Evolutionary conservation across 2,113 vertebrate genomes (phyloP).

Genomic region (Plotosus lineatus): DNA sequence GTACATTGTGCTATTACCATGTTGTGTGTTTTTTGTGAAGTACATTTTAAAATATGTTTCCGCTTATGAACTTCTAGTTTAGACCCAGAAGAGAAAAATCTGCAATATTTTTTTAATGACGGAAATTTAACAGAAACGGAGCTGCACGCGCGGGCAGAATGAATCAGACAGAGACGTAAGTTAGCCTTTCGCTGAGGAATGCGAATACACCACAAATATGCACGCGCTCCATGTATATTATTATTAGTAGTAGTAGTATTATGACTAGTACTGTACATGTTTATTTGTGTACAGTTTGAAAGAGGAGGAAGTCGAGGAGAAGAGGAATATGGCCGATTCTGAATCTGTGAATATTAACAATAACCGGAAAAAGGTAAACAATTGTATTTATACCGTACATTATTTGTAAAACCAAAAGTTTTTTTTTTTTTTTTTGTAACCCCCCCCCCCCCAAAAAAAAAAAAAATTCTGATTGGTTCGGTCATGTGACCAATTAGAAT

Average conservation of each 20-base stretch:
- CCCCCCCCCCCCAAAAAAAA: no score
- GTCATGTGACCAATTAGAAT: neutral
- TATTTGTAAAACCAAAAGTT: neutral
- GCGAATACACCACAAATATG: neutral
- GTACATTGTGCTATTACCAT: neutral
- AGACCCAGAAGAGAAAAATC: neutral
- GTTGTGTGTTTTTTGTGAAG: neutral
- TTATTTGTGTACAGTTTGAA: slow-evolving; percentile 45
- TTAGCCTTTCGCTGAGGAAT: slow-evolving; percentile 23
- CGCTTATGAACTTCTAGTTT: neutral
- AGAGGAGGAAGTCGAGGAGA: slow-evolving; percentile 56
- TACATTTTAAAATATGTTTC: neutral
- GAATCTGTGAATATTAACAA: slow-evolving; percentile 44
- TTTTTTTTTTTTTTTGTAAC: neutral
- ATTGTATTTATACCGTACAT: neutral
- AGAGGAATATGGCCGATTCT: slow-evolving; percentile 47
- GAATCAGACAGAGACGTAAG: slow-evolving; percentile 54
- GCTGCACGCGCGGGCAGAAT: slow-evolving; percentile 24
- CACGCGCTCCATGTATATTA: neutral
- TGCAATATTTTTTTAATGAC: neutral
- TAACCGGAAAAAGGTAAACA: slow-evolving; percentile 45
- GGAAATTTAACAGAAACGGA: neutral
- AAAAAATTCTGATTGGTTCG: neutral
- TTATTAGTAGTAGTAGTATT: neutral
- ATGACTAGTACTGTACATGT: neutral